These are phyloP conservation scores for Trichogramma pretiosum DNA, from an alignment of 1,140 invertebrate genomes.

Conservation along the genomic window DNA sequence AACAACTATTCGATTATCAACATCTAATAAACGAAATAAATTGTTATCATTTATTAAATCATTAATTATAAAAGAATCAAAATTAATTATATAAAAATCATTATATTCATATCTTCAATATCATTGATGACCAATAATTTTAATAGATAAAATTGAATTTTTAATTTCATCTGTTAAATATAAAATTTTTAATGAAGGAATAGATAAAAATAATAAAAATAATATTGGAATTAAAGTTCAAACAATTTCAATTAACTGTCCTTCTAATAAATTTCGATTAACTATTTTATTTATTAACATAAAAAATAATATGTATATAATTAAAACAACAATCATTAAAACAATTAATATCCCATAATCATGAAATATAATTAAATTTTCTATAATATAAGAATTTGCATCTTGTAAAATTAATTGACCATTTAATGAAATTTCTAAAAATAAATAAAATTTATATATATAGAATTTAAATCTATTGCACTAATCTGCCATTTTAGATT, in stretches of 20 bases:
- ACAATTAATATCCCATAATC: conserved; percentile 26
- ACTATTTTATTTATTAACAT: conserved; percentile 44
- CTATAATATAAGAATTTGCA: conserved; percentile 49
- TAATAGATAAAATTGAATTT: conserved; percentile 47
- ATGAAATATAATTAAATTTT: conserved; percentile 45
- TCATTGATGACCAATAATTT: conserved; percentile 59
- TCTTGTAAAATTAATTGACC: conserved; percentile 48
- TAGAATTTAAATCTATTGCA: conserved; percentile 49
- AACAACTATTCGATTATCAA: conserved; percentile 53
- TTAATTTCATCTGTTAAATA: conserved; percentile 55
- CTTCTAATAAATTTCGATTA: conserved; percentile 37
- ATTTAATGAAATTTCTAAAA: conserved; percentile 44
- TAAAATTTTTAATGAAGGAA: conserved; percentile 51
- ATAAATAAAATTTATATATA: conserved; percentile 46
- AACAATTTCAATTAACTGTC: conserved; percentile 46
- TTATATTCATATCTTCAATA: conserved; percentile 61
- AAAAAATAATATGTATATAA: conserved; percentile 52
- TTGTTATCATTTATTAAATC: conserved; percentile 30
- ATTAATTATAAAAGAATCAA: conserved; percentile 57
- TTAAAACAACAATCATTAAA: conserved; percentile 28
- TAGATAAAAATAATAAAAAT: conserved; percentile 54
- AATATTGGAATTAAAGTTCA: conserved; percentile 44
- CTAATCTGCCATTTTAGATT: conserved; percentile 32
- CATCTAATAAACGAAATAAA: conserved; percentile 53
- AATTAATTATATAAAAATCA: conserved; percentile 51